Evolutionary conservation across 2,888 invertebrate genomes (phyloP).

Genomic region (Hesperia comma): DNA sequence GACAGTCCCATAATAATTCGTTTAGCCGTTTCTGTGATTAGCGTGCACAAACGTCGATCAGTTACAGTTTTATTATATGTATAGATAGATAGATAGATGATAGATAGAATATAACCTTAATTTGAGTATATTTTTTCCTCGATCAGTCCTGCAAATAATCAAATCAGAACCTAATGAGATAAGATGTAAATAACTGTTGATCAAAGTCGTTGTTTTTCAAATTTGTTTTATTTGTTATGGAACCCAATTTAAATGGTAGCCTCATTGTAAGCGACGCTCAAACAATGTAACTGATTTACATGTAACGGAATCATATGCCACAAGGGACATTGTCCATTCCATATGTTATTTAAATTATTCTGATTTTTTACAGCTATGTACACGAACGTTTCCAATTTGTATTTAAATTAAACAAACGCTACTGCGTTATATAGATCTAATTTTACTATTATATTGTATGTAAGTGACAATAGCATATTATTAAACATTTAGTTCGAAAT

Average conservation of each 20-base stretch:
- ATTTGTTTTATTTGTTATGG: conserved; percentile 31
- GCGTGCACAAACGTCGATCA: no score
- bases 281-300: conserved; percentile 37
- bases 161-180: neutral
- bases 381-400: conserved; percentile 26
- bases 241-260: conserved; percentile 25
- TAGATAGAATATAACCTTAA: no score
- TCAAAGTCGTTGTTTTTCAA: conserved; percentile 21
- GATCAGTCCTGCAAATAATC: no score
- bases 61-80: no score
- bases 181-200: conserved; percentile 9
- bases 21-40: no score
- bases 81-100: no score
- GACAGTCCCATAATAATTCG: no score
- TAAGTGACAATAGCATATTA: no score
- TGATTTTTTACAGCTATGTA: conserved; percentile 15
- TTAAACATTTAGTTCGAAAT: no score
- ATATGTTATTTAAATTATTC: conserved; percentile 22
- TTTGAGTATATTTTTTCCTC: no score
- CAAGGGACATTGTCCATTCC: conserved; percentile 19
- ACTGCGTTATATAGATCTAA: neutral
- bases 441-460: neutral
- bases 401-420: conserved; percentile 28
- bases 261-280: conserved; percentile 33
- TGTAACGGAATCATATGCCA: conserved; percentile 34